phyloP scores from a whole-genome alignment of 1,140 invertebrate genomes.

The Procambarus clarkii region DNA sequence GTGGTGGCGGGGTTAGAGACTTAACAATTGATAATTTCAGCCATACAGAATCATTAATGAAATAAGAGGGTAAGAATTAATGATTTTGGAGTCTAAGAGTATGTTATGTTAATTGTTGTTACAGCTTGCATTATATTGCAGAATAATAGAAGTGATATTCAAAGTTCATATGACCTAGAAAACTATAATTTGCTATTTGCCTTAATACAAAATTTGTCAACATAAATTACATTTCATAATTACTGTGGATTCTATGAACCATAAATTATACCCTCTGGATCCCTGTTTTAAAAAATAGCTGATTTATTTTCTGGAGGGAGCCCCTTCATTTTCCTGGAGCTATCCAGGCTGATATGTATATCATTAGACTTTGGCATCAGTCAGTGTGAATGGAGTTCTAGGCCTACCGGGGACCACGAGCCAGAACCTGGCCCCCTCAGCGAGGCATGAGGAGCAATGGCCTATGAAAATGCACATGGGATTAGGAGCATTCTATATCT shows the following conservation, averaged over 20 bases:
- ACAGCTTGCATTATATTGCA: not conserved
- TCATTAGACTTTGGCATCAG: too few species aligned
- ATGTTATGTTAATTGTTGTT: not conserved
- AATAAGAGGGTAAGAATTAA: not conserved
- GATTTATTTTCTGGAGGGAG: too few species aligned
- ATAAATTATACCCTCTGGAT: not conserved
- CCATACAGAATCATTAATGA: not conserved
- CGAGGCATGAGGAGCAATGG: too few species aligned
- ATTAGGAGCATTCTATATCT: too few species aligned
- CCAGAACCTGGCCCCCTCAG: too few species aligned
- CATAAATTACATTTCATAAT: not conserved
- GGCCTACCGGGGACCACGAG: too few species aligned
- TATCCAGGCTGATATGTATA: too few species aligned
- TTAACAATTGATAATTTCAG: not conserved
- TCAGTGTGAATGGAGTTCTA: too few species aligned
- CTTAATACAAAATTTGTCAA: not conserved
- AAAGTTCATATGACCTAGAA: not conserved
- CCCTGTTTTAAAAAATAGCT: not conserved
- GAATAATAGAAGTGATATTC: not conserved
- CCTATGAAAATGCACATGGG: too few species aligned
- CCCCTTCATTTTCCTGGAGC: too few species aligned
- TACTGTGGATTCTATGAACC: not conserved
- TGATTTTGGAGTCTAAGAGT: not conserved
- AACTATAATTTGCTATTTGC: not conserved
- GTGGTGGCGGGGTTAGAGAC: not conserved